Conservation (phyloP, 1,140 invertebrate genomes). For the Pogonomyrmex barbatus region DNA sequence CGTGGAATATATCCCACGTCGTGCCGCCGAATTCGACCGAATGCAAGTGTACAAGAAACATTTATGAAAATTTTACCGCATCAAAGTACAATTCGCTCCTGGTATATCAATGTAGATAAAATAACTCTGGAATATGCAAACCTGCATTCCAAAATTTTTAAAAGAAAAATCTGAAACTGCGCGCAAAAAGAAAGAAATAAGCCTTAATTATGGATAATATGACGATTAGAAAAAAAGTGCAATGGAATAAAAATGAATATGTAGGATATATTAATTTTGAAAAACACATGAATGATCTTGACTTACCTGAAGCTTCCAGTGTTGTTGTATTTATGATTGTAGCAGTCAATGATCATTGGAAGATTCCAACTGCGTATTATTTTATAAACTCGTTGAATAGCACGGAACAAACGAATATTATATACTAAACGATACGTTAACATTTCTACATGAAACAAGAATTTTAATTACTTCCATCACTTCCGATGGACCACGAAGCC, state of each 20-base stretch:
- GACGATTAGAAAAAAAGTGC: background rate
- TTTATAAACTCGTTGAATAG: background rate
- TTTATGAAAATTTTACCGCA: too few species aligned
- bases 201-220: background rate
- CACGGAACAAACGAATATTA: background rate
- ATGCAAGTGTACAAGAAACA: too few species aligned
- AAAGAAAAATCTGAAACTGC: background rate
- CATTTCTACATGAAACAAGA: background rate
- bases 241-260: background rate
- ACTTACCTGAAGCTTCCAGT: background rate
- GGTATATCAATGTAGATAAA: background rate
- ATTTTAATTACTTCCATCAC: slow-evolving; percentile 5
- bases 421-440: background rate
- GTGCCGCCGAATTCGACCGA: too few species aligned
- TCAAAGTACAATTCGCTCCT: background rate
- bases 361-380: background rate
- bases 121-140: background rate
- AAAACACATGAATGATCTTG: background rate
- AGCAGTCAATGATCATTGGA: background rate
- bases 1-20: too few species aligned
- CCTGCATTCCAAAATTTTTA: background rate
- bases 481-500: background rate
- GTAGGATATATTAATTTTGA: background rate
- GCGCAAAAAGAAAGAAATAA: background rate
- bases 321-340: background rate